Percentiles rank a stretch among this genome's conserved stretches.
Conservation (phyloP, 2,888 invertebrate species). For the Lasioglossum zephyrum region DNA sequence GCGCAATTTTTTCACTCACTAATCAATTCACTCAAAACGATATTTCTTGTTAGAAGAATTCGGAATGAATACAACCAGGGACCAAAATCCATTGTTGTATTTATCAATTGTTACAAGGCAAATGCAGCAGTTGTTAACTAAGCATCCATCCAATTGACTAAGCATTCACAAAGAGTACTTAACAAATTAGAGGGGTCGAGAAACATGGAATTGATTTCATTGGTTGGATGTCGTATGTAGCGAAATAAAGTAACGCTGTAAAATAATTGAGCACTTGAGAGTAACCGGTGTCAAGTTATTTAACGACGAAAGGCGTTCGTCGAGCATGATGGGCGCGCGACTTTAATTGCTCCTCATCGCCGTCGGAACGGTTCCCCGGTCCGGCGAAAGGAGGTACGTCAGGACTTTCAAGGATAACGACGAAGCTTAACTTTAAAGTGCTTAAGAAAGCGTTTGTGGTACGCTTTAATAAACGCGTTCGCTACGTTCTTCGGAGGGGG, state of each 20-base stretch:
- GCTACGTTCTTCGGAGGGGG: slow-evolving; percentile 53
- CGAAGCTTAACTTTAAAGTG: slow-evolving; percentile 72
- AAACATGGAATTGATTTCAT: background rate
- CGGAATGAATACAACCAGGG: too few relatives aligned
- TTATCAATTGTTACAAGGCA: too few relatives aligned
- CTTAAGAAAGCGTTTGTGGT: slow-evolving; percentile 75
- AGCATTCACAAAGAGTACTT: too few relatives aligned
- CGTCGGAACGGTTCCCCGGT: slow-evolving; percentile 6
- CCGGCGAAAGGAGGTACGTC: slow-evolving; percentile 47
- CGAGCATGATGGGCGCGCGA: slow-evolving; percentile 45
- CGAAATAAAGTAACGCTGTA: background rate
- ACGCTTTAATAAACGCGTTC: slow-evolving; percentile 76
- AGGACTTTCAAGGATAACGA: slow-evolving; percentile 74
- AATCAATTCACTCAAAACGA: too few relatives aligned
- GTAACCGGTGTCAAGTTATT: slow-evolving; percentile 16
- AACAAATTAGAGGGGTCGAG: background rate
- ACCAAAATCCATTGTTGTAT: too few relatives aligned
- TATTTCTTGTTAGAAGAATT: too few relatives aligned
- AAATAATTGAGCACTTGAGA: slow-evolving; percentile 19
- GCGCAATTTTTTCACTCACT: too few relatives aligned
- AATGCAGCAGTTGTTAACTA: too few relatives aligned
- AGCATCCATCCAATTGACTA: too few relatives aligned
- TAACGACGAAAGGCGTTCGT: slow-evolving; percentile 17
- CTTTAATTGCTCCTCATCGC: slow-evolving; percentile 64
- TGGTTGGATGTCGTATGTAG: background rate